phyloP scores from a whole-genome alignment of 1,140 invertebrate genomes.

The Tribolium madens region DNA sequence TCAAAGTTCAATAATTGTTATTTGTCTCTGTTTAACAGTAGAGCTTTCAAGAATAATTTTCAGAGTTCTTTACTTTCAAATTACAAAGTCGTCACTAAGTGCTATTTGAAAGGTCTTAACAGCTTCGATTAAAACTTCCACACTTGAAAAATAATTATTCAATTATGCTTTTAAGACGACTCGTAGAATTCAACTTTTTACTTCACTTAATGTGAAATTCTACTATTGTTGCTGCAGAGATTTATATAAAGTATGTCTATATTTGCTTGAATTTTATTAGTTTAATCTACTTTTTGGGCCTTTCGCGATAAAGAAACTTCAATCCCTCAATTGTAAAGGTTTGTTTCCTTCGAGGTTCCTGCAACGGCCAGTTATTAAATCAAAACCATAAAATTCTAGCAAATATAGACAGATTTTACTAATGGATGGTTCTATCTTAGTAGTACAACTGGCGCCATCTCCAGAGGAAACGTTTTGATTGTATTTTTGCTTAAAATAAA shows the following conservation, averaged over 20 bases:
- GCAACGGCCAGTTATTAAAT: too few species aligned
- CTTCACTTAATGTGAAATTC: too few species aligned
- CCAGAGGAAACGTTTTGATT: background rate
- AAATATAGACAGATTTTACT: too few species aligned
- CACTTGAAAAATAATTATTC: constrained; percentile 12
- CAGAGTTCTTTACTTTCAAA: constrained; percentile 6
- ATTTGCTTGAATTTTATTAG: too few species aligned
- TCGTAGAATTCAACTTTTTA: background rate
- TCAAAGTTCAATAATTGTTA: constrained; percentile 2
- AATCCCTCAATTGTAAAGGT: too few species aligned
- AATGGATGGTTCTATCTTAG: too few species aligned
- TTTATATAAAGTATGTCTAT: too few species aligned
- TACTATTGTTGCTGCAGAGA: too few species aligned
- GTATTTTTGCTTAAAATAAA: background rate
- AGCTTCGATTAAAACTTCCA: constrained; percentile 23
- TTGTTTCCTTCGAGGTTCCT: too few species aligned
- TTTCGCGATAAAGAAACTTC: too few species aligned
- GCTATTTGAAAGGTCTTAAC: constrained; percentile 10
- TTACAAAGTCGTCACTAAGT: constrained; percentile 26
- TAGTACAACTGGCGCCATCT: background rate
- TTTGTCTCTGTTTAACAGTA: background rate
- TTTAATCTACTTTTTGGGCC: too few species aligned
- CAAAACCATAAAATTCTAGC: too few species aligned
- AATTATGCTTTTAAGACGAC: constrained; percentile 4
- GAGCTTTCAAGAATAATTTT: constrained; percentile 17